These are phyloP conservation scores for Labia minor DNA, from an alignment of 2,888 invertebrate species.

Conservation along the genomic window DNA sequence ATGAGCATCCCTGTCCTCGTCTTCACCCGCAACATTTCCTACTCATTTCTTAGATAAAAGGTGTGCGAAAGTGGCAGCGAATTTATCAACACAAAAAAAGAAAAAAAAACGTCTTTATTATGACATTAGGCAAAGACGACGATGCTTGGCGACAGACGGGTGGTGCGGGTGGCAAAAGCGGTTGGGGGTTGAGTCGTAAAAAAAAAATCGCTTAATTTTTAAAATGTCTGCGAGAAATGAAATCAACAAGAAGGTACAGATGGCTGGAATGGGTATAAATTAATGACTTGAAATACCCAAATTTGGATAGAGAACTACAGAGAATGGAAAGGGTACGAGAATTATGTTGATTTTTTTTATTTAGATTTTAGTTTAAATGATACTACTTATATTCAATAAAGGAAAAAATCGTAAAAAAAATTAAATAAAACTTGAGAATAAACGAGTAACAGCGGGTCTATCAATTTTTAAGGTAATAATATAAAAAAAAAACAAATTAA, in stretches of 20 bases:
- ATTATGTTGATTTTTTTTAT: background rate
- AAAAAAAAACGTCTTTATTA: conserved; percentile 13
- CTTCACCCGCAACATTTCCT: background rate
- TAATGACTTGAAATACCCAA: background rate
- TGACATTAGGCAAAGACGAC: conserved; percentile 5
- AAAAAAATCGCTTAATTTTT: conserved; percentile 9
- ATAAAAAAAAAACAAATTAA: too few species aligned
- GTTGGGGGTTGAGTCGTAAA: background rate
- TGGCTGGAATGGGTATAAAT: background rate
- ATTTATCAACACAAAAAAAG: background rate
- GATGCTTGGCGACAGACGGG: background rate
- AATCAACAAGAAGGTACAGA: conserved; percentile 7
- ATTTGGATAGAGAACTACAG: background rate
- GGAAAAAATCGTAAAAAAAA: background rate
- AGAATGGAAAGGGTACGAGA: too few species aligned
- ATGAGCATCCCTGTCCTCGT: too few species aligned
- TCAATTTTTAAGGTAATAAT: too few species aligned
- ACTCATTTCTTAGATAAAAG: background rate
- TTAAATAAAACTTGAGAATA: too few species aligned
- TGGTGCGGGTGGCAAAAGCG: background rate
- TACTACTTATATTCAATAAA: background rate
- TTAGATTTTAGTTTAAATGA: background rate
- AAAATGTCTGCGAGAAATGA: background rate
- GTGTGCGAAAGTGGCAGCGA: background rate
- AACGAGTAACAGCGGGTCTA: too few species aligned